Conservation (phyloP, 1,140 invertebrate genomes). For the Plectrocnemia conspersa region DNA sequence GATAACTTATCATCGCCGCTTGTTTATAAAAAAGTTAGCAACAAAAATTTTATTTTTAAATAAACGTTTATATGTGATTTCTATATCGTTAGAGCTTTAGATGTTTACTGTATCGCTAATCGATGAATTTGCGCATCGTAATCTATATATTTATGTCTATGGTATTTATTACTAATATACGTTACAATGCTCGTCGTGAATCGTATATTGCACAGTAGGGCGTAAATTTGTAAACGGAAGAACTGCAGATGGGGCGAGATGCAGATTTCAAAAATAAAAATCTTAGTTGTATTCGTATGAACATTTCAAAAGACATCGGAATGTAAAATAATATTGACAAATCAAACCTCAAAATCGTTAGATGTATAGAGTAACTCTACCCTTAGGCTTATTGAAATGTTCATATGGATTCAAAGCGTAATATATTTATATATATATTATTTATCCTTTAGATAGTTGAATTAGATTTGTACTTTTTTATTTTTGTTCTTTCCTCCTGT, state of each 20-base stretch:
- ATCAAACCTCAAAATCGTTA: not conserved
- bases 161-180: too few relatives aligned
- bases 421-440: conserved; percentile 24
- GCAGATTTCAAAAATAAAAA: not conserved
- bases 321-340: not conserved
- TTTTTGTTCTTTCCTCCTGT: conserved; percentile 11
- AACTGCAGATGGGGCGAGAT: conserved; percentile 12
- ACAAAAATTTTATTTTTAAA: too few relatives aligned
- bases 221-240: conserved; percentile 10
- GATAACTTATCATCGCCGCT: too few relatives aligned
- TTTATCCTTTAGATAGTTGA: conserved; percentile 20
- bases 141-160: too few relatives aligned
- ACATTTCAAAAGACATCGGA: conserved; percentile 12
- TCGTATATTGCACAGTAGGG: too few relatives aligned
- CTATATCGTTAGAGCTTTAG: too few relatives aligned
- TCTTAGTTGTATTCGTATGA: conserved; percentile 15
- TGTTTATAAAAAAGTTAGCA: too few relatives aligned
- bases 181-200: too few relatives aligned
- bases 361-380: conserved; percentile 13
- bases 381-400: conserved; percentile 13
- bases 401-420: conserved; percentile 13
- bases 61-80: too few relatives aligned
- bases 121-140: too few relatives aligned
- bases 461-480: conserved; percentile 13
- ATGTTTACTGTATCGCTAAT: too few relatives aligned